Base-by-base conservation (phyloP, 92 coral and sea anemone species). In the Umimayanthus chanpuru region DNA sequence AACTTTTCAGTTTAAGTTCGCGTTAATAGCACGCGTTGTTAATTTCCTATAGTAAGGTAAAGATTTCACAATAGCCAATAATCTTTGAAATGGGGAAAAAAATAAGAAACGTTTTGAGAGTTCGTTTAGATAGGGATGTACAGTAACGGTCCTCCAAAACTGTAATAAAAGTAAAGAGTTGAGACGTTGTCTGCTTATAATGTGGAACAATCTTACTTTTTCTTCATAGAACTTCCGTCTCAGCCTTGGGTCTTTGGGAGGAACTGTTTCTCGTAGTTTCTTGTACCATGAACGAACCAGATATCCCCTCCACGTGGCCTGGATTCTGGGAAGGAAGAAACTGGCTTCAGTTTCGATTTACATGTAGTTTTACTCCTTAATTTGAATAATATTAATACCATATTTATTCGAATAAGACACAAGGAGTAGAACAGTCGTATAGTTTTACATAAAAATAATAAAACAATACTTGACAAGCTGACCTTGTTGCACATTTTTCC, bases 251-350 rank as follows among this genome's bases (percentile, higher is more conserved):
- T 97, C 95, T 38, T 93, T 95, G 12, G 99, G 99, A 36, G 99
- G 98, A 23, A 97, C 95, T 68, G 98, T 93, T 79, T 95, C 90
- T 71, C 98, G 91, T 58, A 97, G 80, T 80, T 93, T 90, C 76
- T 39, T 85, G 91, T 95, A 95, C 99, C 98, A 97, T 70, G 92
- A 90, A 47, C 96, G 86, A 44, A 97, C 98, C 43, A 95, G 88
- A 89, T 94, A 97, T n/a, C 99, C 99, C 29, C 99, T 92, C 99
- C 99, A 97, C 20, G 97, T 91, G 9, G 98, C 95, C 82, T 97
- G 99, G 85, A 96, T 96, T 80, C 99, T 96, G 86, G 18, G 75
- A 20, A 80, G 47, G 53, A 28, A 26, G 64, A 65, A 89, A 53
- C 2, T 53, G 58, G 58, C 58, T 53, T 18, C 18, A 53, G 20